Evolutionary conservation across 2,888 invertebrate species (phyloP).

Genomic region (Melipona bicolor): DNA sequence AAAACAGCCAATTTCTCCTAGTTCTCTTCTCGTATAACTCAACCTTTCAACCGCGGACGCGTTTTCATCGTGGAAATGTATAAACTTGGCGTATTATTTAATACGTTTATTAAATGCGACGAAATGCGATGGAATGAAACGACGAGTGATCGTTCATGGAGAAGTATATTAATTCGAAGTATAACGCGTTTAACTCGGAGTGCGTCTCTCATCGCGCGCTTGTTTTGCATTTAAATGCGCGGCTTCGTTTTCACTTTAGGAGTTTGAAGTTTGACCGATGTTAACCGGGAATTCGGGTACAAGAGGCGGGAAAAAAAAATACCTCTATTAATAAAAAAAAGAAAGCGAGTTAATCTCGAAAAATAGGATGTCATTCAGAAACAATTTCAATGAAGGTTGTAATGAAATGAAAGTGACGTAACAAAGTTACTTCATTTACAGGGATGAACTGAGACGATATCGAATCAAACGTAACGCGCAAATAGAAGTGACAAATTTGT

Average conservation of each 20-base stretch:
- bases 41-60: background rate
- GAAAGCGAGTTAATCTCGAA: background rate
- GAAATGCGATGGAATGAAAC: background rate
- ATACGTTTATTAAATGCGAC: background rate
- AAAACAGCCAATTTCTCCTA: conserved; percentile 3
- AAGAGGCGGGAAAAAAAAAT: background rate
- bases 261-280: background rate
- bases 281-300: background rate
- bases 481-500: background rate
- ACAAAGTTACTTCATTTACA: background rate
- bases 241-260: background rate
- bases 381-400: background rate
- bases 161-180: conserved; percentile 9
- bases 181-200: background rate
- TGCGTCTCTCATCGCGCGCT: background rate
- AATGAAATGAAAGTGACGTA: background rate
- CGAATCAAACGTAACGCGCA: no score
- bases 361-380: background rate
- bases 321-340: background rate
- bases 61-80: background rate
- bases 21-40: background rate
- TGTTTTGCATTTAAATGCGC: conserved; percentile 4
- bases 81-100: background rate
- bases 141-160: background rate
- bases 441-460: no score